A percentile compares a stretch with the other conserved stretches of the same genome.
These are phyloP conservation scores for Eidolon helvum DNA, from an alignment of 2,113 vertebrate genomes.

Conservation along the genomic window DNA sequence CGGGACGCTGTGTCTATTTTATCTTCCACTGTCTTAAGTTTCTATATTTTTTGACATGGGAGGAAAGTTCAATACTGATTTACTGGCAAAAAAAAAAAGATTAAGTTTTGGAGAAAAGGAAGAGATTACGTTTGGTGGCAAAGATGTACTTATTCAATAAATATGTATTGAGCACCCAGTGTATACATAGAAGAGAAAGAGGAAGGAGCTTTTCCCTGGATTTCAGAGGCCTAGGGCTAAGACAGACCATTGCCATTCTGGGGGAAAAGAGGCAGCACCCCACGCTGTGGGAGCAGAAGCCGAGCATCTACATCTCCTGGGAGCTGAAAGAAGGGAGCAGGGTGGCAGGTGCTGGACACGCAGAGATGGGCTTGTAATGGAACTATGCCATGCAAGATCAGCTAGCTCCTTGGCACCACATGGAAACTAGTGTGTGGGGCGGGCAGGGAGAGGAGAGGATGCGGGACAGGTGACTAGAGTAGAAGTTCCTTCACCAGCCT, in stretches of 20 bases:
- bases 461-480: not conserved
- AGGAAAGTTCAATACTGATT: not conserved
- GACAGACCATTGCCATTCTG: not conserved
- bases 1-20: not conserved
- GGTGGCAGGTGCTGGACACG: rapidly evolving
- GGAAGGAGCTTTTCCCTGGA: not conserved
- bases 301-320: not conserved
- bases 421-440: not conserved
- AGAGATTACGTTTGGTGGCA: not conserved
- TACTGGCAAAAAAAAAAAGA: not conserved
- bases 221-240: not conserved
- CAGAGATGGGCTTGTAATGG: not conserved
- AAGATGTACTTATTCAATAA: not conserved
- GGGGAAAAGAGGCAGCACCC: not conserved
- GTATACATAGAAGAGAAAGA: not conserved
- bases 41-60: not conserved
- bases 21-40: not conserved
- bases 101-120: not conserved
- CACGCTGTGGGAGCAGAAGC: not conserved
- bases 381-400: not conserved
- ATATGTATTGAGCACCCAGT: not conserved
- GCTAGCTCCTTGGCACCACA: not conserved
- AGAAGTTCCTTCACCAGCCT: not conserved
- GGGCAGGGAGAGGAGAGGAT: not conserved
- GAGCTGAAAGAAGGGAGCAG: no score